Conservation (phyloP, 2,888 invertebrate genomes). For the Rhamphomyia laevipes region DNA sequence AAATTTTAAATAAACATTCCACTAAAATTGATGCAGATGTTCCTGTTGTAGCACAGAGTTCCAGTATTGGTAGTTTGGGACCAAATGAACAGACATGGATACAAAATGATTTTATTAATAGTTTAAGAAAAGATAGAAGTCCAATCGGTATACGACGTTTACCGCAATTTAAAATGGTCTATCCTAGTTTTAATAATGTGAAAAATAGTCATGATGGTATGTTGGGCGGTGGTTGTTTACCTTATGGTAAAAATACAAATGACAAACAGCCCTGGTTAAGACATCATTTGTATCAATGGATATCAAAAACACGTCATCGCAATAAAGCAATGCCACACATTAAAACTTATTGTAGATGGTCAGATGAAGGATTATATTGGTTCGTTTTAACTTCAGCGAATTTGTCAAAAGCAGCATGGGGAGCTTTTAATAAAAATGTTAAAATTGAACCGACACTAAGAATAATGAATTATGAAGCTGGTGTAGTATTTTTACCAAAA, state of each 20-base stretch:
- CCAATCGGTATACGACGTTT: slow-evolving; percentile 42
- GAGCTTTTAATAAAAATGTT: slow-evolving; percentile 47
- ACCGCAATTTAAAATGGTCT: slow-evolving; percentile 53
- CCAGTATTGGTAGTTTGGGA: slow-evolving; percentile 82
- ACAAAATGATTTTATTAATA: slow-evolving; percentile 57
- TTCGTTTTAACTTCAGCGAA: slow-evolving; percentile 88
- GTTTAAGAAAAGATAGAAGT: slow-evolving; percentile 42
- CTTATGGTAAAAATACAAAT: slow-evolving; percentile 67
- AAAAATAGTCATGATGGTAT: slow-evolving; percentile 71
- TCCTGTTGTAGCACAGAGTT: slow-evolving; percentile 75
- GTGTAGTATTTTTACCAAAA: slow-evolving; percentile 76
- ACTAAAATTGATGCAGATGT: slow-evolving; percentile 44
- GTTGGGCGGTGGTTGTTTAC: slow-evolving; percentile 77
- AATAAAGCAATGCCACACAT: slow-evolving; percentile 88
- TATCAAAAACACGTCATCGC: slow-evolving; percentile 54
- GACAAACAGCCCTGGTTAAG: slow-evolving; percentile 77
- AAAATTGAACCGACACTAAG: slow-evolving; percentile 47
- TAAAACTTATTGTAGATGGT: slow-evolving; percentile 74
- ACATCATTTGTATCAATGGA: slow-evolving; percentile 72
- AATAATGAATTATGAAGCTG: slow-evolving; percentile 82
- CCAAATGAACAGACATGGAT: slow-evolving; percentile 61
- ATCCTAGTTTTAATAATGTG: slow-evolving; percentile 75
- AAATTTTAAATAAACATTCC: slow-evolving; percentile 55
- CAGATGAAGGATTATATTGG: slow-evolving; percentile 56
- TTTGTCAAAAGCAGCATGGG: slow-evolving; percentile 97